Conservation (phyloP, 2,797 vertebrate species). For the Miichthys miiuy region DNA sequence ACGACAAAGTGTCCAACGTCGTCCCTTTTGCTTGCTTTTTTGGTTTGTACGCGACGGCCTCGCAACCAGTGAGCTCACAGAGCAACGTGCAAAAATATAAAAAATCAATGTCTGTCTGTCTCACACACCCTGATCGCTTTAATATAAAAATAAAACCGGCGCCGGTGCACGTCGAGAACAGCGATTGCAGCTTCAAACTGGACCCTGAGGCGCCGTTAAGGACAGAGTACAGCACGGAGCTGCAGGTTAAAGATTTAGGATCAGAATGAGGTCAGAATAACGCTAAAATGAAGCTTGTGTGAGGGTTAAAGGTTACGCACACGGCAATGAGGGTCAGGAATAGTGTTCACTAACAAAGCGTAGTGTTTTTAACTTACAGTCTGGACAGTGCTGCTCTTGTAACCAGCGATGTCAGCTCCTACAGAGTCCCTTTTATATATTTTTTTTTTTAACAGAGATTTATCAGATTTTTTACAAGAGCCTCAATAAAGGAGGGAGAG, state of each 20-base stretch:
- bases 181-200: neutral
- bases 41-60: no score
- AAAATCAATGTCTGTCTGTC: neutral
- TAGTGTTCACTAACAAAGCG: neutral
- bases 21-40: no score
- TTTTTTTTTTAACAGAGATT: slow-evolving; percentile 83
- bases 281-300: neutral
- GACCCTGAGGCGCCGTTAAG: neutral
- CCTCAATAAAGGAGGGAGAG: slow-evolving; percentile 85
- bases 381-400: slow-evolving; percentile 2
- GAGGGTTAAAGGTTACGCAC: slow-evolving; percentile 33
- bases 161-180: neutral
- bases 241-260: neutral
- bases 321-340: slow-evolving; percentile 5
- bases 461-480: slow-evolving; percentile 91
- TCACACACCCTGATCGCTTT: slow-evolving; percentile 15
- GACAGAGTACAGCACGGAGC: neutral
- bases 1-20: no score
- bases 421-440: slow-evolving; percentile 86
- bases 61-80: neutral
- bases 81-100: neutral
- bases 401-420: slow-evolving; percentile 40
- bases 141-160: neutral
- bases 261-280: no score
- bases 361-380: neutral